Base-by-base conservation (phyloP, 2,888 invertebrate genomes). In the Fissipunctia ypsillon region DNA sequence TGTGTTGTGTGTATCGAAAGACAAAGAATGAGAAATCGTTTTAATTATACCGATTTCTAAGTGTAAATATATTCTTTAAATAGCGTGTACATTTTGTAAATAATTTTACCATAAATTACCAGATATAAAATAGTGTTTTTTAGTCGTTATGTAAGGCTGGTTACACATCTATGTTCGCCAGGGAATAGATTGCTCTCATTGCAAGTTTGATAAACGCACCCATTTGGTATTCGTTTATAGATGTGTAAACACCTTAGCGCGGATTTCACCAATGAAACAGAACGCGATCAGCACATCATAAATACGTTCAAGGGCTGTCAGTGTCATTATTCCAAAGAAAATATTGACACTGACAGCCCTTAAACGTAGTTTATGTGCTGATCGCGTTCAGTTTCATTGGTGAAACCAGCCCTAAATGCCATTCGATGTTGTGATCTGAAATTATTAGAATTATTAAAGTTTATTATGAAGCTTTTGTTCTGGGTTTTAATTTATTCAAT, bases 1-100 rank as follows among this genome's bases (percentile, higher is more conserved):
- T 92, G 92, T 88, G 88, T 84, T 43, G 85, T 91, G 77, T 92
- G 91, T 67, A 87, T 86, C 14, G 89, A 91, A 81, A 89, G 88
- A 74, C 89, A 88, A 78, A 83, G 86, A 50, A 73, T 88, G 57
- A 86, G 84, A 69, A 80, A 81, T 73, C 79, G 80, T 63, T 80
- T 77, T 43, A 82, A 76, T 70, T 78, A 83, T 56, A 61, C 76
- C n/a, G 87, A 90, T 69, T 86, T 87, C 25, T 87, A 79, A 84
- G 48, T 61, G 81, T 78, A 70, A 64, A 71, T 31, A 28, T 28
- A 69, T 3, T 69, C 6, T 38, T 12, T 28, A 5, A n/a, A n/a
- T 5, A 41, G 3, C 2, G 2, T 78, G 71, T 83, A 67, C 0
- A 76, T 68, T 57, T 57, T 82, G 81, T 84, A 84, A 65, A 80